A percentile compares a stretch with the other conserved stretches of the same genome.
Conservation (phyloP, 2,113 vertebrate genomes). For the Epinephelus lanceolatus region DNA sequence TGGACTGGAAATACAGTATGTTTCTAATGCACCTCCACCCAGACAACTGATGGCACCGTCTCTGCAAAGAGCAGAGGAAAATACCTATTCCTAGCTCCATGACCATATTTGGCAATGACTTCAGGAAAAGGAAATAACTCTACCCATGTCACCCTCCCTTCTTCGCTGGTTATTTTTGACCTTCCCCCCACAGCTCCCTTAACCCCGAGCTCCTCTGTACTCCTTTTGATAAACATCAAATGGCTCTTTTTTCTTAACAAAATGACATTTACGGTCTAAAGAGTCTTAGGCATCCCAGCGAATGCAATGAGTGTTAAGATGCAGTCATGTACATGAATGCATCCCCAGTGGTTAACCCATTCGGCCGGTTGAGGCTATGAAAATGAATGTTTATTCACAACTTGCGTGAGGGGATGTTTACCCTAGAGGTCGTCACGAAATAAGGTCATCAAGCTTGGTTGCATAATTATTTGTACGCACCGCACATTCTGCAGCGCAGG, state of each 20-base stretch:
- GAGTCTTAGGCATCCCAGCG: slow-evolving; percentile 31
- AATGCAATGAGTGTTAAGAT: slow-evolving; percentile 36
- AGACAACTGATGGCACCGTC: slow-evolving; percentile 48
- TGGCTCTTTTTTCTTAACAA: slow-evolving; percentile 23
- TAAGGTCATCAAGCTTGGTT: slow-evolving; percentile 68
- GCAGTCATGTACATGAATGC: slow-evolving; percentile 24
- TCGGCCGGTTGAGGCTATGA: not conserved
- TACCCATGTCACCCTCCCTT: slow-evolving; percentile 54
- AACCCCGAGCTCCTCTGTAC: slow-evolving; percentile 63
- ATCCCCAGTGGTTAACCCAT: slow-evolving; percentile 44
- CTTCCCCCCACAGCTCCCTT: slow-evolving; percentile 49
- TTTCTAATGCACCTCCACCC: slow-evolving; percentile 61
- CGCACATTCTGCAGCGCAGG: slow-evolving; percentile 23
- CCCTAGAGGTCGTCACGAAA: slow-evolving; percentile 56
- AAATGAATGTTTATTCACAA: slow-evolving; percentile 70
- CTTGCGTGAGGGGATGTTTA: slow-evolving; percentile 55
- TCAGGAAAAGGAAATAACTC: slow-evolving; percentile 74
- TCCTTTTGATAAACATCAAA: slow-evolving; percentile 72
- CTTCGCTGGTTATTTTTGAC: slow-evolving; percentile 67
- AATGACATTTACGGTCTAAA: slow-evolving; percentile 57
- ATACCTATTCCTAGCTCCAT: slow-evolving; percentile 68
- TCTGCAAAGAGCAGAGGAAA: slow-evolving; percentile 63
- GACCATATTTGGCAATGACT: slow-evolving; percentile 75
- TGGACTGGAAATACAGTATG: slow-evolving; percentile 44
- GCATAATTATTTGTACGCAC: slow-evolving; percentile 67